Evolutionary conservation across 2,888 invertebrate species (phyloP), one percentile per base, ranked within the genome.

Genomic region (Gonocerus acuteangulatus): DNA sequence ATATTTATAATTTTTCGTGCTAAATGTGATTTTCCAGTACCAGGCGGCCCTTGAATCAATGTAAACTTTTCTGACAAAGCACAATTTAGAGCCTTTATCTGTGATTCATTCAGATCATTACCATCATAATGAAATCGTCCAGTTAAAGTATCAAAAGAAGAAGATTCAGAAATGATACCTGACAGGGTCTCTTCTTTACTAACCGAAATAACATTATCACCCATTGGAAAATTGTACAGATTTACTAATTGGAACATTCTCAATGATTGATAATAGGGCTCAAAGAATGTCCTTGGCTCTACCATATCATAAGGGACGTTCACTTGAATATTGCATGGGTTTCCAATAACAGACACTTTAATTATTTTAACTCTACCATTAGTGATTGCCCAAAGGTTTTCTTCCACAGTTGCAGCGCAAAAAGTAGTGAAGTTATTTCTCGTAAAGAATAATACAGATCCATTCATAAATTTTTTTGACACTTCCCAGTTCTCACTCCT

Each of bases 1-100:
- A 81, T 79, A 57, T 82, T 77, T 1, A 86, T 83, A 16, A 93
- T 81, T 78, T 86, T 84, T 32, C 88, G 75, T 0, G 90, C 89
- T 64, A 91, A 73, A 72, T 80, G 86, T 0, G 91, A 90, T 77
- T 91, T 92, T 0, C 91, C 92, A 0, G 91, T 91, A 1, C 92
- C 92, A 0, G 92, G 91, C 0, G 91, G 91, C 0, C 92, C 92
- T 77, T 91, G 91, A 64, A 91, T 87, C 0, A 90, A 78, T 0
- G 82, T 82, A 66, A 91, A 82, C 73, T 89, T 84, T 69, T 80
- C 77, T 0, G 81, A 83, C 2, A 92, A 70, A 0, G 87, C 86
- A 34, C 81, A 77, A 67, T 79, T 77, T 69, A 82, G 82, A 0
- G 91, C 90, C 34, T 73, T 71, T 63, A 78, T 73, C 74, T 92